Evolutionary conservation across 2,888 invertebrate species (phyloP).

Genomic region (Itoplectis maculator): DNA sequence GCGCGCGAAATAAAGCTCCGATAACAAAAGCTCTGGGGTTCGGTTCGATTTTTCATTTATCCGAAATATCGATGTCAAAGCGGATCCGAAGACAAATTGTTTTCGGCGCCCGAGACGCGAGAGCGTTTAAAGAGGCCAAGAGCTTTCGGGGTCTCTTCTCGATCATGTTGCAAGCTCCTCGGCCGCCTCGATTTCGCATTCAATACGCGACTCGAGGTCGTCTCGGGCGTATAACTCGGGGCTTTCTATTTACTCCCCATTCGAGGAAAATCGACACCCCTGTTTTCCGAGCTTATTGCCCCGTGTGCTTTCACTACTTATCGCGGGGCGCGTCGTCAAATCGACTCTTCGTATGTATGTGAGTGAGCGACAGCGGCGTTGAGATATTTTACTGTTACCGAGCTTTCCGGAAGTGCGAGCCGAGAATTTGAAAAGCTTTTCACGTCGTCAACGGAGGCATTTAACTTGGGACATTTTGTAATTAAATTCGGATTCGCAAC

Average conservation of each 20-base stretch:
- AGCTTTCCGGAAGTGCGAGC: background rate
- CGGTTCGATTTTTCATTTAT: conserved; percentile 21
- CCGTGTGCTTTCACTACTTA: conserved; percentile 16
- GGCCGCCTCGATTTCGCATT: conserved; percentile 10
- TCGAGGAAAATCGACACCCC: conserved; percentile 34
- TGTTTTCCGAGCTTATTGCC: conserved; percentile 1
- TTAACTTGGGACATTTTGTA: background rate
- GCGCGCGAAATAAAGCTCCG: conserved; percentile 33
- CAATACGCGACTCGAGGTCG: conserved; percentile 40
- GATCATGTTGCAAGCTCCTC: conserved; percentile 37
- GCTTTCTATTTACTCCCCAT: conserved; percentile 39
- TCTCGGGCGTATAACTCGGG: conserved; percentile 6
- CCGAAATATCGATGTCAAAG: conserved; percentile 24
- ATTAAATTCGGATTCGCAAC: too few relatives aligned
- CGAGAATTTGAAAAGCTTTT: background rate
- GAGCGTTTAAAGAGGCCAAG: conserved; percentile 33
- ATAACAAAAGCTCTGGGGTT: conserved; percentile 4
- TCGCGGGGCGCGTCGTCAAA: conserved; percentile 20
- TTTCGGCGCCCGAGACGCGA: conserved; percentile 1
- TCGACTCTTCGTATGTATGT: conserved; percentile 14
- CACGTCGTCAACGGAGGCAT: background rate
- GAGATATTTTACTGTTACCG: background rate
- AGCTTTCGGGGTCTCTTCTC: conserved; percentile 14
- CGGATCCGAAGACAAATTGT: conserved; percentile 42
- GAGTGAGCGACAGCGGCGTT: background rate